Base-by-base conservation (phyloP, 2,113 vertebrate species). In the Drymodes brunneopygia region DNA sequence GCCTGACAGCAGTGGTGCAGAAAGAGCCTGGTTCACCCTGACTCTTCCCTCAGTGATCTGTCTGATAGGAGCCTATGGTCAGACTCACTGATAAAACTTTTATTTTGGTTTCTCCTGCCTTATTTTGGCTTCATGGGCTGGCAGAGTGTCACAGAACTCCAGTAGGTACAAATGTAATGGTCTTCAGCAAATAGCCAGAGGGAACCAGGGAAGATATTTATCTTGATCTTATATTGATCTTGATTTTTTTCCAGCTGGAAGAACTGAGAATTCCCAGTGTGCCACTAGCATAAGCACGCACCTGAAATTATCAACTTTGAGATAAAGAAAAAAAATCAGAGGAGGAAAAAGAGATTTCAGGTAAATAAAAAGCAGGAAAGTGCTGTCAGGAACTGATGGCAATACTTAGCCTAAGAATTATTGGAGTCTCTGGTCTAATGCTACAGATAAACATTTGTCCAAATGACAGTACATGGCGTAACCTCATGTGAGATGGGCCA, bases 401-500 rank as follows among this genome's bases (percentile, higher is more conserved):
- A 86, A 91, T 35, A 70, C 42, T 91, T 14, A 94, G 67, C 5
- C 8, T 66, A 60, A 40, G 64, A 94, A 56, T 50, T 86, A 72
- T 64, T 79, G 72, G 61, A 88, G 67, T 56, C 51, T 70, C 85
- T 94, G 93, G 60, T 92, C 79, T 81, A 53, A 44, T 67, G 85
- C 80, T 77, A 25, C 2, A 24, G 85, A 84, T 83, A 96, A 96
- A 96, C 90, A 90, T 74, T 86, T 81, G 65, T 83, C 90, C 20
- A 13, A 93, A 86, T 67, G 90, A 96, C 93, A 96, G 92, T 69
- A 88, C 86, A 88, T 0, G 7, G 73, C 60, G n/a, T 67, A 92
- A 92, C 79, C 90, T 78, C 54, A 57, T 67, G 88, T 92, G 94
- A 94, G 90, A 95, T 86, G 94, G 88, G 67, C 90, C 92, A 94